Evolutionary conservation across 2,113 vertebrate species (phyloP).

Genomic region (Lontra canadensis): DNA sequence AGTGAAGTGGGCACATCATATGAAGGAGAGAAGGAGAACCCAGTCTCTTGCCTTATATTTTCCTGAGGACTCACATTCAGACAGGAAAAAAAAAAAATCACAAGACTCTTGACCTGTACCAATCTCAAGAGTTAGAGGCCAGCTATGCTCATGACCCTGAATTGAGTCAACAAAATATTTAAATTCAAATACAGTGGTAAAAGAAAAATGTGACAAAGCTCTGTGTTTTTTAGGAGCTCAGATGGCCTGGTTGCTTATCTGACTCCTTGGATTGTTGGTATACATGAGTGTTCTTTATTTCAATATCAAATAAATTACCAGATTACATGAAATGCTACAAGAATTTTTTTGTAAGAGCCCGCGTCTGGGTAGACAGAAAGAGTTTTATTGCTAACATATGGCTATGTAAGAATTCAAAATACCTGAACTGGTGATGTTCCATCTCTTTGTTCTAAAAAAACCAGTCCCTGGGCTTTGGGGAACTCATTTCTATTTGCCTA

Average conservation of each 20-base stretch:
- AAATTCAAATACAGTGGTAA: not conserved
- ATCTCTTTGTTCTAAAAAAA: not conserved
- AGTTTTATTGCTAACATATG: not conserved
- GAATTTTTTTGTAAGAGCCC: not conserved
- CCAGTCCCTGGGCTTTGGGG: not conserved
- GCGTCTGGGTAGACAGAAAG: not conserved
- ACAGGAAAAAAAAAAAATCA: not conserved
- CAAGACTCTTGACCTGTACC: not conserved
- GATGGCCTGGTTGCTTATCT: not conserved
- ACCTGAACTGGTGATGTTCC: not conserved
- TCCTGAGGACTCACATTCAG: not conserved
- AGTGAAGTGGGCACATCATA: too few species aligned
- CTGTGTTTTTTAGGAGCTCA: not conserved
- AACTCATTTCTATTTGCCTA: not conserved
- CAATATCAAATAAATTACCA: not conserved
- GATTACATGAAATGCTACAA: not conserved
- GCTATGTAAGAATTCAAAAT: not conserved
- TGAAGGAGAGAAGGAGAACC: not conserved
- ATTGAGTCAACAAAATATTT: not conserved
- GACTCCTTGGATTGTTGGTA: not conserved
- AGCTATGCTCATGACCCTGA: not conserved
- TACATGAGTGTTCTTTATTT: not conserved
- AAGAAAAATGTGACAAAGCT: not conserved
- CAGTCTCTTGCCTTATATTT: not conserved
- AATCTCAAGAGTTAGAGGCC: not conserved